These are phyloP conservation scores for Gyps fulvus DNA, from an alignment of 2,113 vertebrate species.

Conservation along the genomic window DNA sequence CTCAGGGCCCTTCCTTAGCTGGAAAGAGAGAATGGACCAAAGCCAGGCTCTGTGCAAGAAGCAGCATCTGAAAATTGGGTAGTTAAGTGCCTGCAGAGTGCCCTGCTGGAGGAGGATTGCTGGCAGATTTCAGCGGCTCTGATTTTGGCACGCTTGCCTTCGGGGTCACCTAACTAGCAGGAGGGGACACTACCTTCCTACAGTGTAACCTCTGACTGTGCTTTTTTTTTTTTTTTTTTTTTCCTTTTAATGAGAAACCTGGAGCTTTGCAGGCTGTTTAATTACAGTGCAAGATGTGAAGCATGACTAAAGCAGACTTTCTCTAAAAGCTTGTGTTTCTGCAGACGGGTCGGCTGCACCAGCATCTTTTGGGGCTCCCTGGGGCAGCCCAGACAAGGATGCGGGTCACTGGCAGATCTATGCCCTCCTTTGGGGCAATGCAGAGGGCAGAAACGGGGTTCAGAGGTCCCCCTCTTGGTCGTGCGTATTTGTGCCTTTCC, in stretches of 20 bases:
- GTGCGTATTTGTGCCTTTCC: not conserved
- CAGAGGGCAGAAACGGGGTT: not conserved
- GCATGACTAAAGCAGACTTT: not conserved
- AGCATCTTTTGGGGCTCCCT: fast-evolving
- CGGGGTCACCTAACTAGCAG: not conserved
- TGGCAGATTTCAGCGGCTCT: not conserved
- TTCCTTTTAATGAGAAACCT: constrained; percentile 3
- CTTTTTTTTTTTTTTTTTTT: not conserved
- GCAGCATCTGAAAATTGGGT: constrained; percentile 42
- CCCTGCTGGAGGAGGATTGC: constrained; percentile 13
- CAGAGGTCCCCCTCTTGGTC: not conserved
- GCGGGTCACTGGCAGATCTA: not conserved
- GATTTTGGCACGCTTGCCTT: not conserved
- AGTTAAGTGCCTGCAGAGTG: constrained; percentile 30
- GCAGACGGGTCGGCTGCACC: fast-evolving
- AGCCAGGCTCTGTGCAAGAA: constrained; percentile 23
- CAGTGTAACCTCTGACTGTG: not conserved
- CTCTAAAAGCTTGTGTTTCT: not conserved
- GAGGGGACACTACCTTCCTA: not conserved
- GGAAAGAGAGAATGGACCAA: not conserved
- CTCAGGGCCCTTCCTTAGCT: not conserved
- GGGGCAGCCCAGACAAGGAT: not conserved
- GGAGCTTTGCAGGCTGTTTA: not conserved
- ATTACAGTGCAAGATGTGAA: constrained; percentile 27
- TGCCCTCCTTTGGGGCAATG: fast-evolving